Conservation (phyloP, 2,113 vertebrate species). For the Perca flavescens region DNA sequence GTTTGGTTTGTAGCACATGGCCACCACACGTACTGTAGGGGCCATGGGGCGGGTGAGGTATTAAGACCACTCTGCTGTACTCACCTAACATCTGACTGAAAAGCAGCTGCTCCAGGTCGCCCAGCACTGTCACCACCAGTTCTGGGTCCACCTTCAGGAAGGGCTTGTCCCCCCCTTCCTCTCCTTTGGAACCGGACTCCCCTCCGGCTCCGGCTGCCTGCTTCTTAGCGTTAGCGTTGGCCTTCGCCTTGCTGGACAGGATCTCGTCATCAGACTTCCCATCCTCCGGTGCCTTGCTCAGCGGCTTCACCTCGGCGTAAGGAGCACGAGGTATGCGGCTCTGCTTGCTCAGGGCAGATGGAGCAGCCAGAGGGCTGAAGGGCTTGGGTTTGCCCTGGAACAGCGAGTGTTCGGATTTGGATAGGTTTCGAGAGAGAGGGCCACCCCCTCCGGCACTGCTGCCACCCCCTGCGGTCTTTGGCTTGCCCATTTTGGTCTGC, state of each 20-base stretch:
- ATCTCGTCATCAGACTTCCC: conserved; percentile 94
- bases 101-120: conserved; percentile 97
- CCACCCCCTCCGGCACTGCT: conserved; percentile 80
- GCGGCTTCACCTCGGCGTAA: conserved; percentile 96
- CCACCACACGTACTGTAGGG: conserved; percentile 5
- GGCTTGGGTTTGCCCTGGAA: conserved; percentile 91
- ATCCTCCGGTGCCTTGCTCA: conserved; percentile 93
- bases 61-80: conserved; percentile 71
- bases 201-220: conserved; percentile 74
- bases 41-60: not conserved
- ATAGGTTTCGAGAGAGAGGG: conserved; percentile 91
- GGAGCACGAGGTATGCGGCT: conserved; percentile 97
- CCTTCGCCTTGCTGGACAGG: conserved; percentile 91
- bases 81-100: conserved; percentile 99
- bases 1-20: conserved; percentile 50
- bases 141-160: conserved; percentile 99
- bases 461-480: conserved; percentile 76
- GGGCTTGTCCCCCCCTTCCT: conserved; percentile 89
- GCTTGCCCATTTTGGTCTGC: conserved; percentile 76
- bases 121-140: conserved; percentile 97
- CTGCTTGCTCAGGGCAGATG: conserved; percentile 88
- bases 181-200: conserved; percentile 77
- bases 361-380: conserved; percentile 86
- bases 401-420: conserved; percentile 96
- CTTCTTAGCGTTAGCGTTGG: conserved; percentile 81